Base-by-base conservation (phyloP, 2,888 invertebrate species). In the Morinoia aosen region DNA sequence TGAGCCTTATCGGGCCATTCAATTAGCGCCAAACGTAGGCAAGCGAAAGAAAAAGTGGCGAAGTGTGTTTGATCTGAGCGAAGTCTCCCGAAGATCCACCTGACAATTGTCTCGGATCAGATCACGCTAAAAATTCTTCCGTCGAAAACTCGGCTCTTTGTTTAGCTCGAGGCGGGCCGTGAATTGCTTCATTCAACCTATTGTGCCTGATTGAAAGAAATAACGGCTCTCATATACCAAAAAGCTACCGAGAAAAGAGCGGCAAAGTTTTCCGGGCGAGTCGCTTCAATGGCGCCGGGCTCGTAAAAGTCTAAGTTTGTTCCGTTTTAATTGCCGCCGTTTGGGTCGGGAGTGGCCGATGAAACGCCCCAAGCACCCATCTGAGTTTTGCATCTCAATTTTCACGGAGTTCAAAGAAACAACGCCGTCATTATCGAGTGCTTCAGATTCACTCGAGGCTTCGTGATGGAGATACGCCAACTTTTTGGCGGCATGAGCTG, bases 111-210 rank as follows among this genome's bases (percentile, higher is more conserved):
- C 76, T 76, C 33, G 76, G 76, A 76, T 76, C 76, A 76, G 76
- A 76, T 76, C 76, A 33, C 33, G 76, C 76, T 76, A 76, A 76
- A 76, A 76, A 76, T 33, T 76, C 33, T 33, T 76, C 33, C 76
- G 25, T 16, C 33, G 25, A 33, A 76, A 76, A 76, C 76, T 76
- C 76, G 10, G 25, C 33, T 76, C 76, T 76, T 76, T 76, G 76
- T 76, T 76, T 76, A 76, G 76, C 76, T 76, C 76, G 76, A 76
- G 76, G 76, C 25, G 14, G 25, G 76, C 76, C 19, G 76, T 76
- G 76, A 76, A 76, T 76, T 76, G 76, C 76, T 76, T 76, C 76
- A 76, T 76, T 76, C 76, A 76, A 76, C 76, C 76, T 76, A 76
- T 76, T 76, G 76, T 76, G 76, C 76, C 76, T 76, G 76, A 76